Conservation (phyloP, 2,113 vertebrate genomes). For the Prochilodus magdalenae region DNA sequence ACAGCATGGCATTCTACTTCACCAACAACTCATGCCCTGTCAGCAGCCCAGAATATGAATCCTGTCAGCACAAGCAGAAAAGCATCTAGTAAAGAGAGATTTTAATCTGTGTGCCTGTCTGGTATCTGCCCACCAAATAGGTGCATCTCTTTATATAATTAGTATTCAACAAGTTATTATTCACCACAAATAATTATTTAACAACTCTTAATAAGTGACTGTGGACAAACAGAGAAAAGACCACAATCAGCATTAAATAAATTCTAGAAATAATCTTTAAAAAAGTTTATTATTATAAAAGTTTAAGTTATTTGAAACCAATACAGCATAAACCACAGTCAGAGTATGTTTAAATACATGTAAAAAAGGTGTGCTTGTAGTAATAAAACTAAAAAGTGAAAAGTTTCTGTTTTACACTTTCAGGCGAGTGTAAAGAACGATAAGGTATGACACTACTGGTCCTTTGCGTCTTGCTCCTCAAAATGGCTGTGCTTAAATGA, state of each 20-base stretch:
- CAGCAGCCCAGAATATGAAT: not conserved
- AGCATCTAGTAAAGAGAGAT: not conserved
- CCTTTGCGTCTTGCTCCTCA: not conserved
- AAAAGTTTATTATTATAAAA: too few species aligned
- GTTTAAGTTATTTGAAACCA: too few species aligned
- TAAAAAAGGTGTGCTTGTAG: too few species aligned
- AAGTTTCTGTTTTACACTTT: not conserved
- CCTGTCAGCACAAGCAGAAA: not conserved
- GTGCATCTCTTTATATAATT: too few species aligned
- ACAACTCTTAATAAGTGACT: not conserved
- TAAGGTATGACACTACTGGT: not conserved
- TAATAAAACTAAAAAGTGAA: too few species aligned
- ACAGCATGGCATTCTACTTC: not conserved
- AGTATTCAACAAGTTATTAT: not conserved
- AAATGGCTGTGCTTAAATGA: slow-evolving; percentile 47
- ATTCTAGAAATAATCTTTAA: too few species aligned
- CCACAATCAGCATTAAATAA: too few species aligned
- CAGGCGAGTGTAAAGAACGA: not conserved
- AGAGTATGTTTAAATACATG: too few species aligned
- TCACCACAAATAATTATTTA: not conserved
- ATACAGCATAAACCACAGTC: too few species aligned
- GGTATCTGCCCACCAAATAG: too few species aligned
- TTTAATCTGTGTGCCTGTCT: too few species aligned
- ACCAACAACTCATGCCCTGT: not conserved
- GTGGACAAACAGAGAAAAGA: not conserved